phyloP scores from a whole-genome alignment of 1,140 invertebrate genomes.

The Aphaenogaster ashmeadi region DNA sequence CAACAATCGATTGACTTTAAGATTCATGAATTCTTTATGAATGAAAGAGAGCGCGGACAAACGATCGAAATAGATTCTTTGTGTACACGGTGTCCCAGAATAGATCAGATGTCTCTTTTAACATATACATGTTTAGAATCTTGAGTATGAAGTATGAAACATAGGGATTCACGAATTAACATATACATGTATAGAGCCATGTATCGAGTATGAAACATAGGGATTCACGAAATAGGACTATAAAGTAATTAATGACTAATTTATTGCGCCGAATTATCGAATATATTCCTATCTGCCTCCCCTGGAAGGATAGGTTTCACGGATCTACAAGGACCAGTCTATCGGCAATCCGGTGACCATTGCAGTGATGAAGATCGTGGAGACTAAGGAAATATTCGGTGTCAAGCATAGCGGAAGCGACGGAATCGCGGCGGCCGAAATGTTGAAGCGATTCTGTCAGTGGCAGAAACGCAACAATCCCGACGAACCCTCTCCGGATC shows the following conservation, averaged over 20 bases:
- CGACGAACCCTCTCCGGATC: constrained; percentile 86
- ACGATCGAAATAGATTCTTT: constrained; percentile 30
- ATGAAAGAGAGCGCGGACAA: constrained; percentile 20
- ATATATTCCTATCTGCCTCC: background rate
- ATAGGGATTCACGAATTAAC: no score
- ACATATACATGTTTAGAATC: background rate
- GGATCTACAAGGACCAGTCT: constrained; percentile 93
- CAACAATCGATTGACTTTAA: constrained; percentile 64
- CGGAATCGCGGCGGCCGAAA: constrained; percentile 89
- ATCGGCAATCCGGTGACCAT: constrained; percentile 94
- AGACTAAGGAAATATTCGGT: constrained; percentile 88
- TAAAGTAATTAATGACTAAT: background rate
- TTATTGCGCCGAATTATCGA: background rate
- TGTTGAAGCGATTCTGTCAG: constrained; percentile 91
- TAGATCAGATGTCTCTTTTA: constrained; percentile 7
- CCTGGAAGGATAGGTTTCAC: constrained; percentile 88
- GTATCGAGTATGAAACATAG: no score
- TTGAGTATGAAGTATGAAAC: background rate
- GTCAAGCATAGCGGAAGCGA: constrained; percentile 74
- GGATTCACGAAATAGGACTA: background rate
- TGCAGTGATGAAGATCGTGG: constrained; percentile 91
- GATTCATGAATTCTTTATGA: constrained; percentile 60
- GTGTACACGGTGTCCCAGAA: background rate
- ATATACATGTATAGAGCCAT: no score
- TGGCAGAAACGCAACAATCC: constrained; percentile 90